Conservation (phyloP, 2,113 vertebrate genomes). For the Tauraco erythrolophus region DNA sequence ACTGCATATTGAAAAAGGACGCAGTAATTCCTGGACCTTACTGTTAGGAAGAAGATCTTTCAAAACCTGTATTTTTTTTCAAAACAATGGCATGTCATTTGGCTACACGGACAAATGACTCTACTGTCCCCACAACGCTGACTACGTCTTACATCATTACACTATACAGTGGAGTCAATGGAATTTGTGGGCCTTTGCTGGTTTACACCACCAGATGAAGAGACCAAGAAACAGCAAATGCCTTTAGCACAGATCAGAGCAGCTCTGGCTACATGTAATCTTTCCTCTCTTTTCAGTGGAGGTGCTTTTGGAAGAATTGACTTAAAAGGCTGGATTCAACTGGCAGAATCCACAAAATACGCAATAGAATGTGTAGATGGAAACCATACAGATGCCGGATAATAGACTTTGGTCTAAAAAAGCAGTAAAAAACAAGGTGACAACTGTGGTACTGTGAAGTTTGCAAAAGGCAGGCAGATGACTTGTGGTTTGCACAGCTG, state of each 20-base stretch:
- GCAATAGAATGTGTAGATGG: background rate
- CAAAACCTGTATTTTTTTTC: background rate
- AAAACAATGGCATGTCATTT: background rate
- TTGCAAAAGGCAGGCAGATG: background rate
- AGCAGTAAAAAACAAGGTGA: background rate
- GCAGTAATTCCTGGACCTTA: background rate
- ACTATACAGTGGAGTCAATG: accelerated
- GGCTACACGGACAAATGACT: background rate
- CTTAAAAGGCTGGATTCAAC: background rate
- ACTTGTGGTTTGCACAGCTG: background rate
- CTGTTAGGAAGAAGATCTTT: background rate
- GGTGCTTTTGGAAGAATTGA: background rate
- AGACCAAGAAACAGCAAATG: background rate
- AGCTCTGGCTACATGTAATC: accelerated
- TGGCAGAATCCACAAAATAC: background rate
- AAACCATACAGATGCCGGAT: background rate
- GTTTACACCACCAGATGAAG: background rate
- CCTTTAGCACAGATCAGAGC: background rate
- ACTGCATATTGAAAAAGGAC: background rate
- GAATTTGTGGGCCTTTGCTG: background rate
- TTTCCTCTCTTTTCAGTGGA: background rate
- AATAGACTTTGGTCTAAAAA: background rate
- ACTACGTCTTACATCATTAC: background rate
- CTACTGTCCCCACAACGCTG: accelerated
- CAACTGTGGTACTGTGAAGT: background rate